Evolutionary conservation across 2,888 invertebrate genomes (phyloP).

Genomic region (Coremacera marginata): DNA sequence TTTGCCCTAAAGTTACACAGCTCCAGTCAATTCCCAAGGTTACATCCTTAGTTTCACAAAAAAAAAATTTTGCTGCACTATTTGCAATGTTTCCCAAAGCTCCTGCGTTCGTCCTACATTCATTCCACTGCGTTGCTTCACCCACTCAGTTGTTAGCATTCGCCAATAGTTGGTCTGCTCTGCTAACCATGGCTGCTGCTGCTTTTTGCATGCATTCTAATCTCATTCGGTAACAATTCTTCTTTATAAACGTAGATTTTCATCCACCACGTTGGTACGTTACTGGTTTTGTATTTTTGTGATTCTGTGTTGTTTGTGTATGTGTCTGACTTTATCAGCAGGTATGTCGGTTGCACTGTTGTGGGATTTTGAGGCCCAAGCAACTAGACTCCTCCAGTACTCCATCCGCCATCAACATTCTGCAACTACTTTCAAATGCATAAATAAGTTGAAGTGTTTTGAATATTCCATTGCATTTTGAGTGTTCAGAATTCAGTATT

Average conservation of each 20-base stretch:
- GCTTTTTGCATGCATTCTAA: background rate
- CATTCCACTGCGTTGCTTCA: background rate
- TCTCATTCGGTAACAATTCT: constrained; percentile 19
- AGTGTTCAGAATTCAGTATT: constrained; percentile 4
- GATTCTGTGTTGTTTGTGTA: background rate
- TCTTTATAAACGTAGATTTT: background rate
- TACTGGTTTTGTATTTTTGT: no score
- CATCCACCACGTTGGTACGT: background rate
- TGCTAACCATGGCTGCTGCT: background rate
- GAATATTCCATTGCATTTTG: constrained; percentile 55
- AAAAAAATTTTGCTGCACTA: background rate
- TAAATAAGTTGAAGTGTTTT: constrained; percentile 59
- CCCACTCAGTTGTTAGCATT: no score
- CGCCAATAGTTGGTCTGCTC: background rate
- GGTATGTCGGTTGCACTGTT: background rate
- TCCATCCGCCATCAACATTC: background rate
- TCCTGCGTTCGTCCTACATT: background rate
- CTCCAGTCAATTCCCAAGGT: background rate
- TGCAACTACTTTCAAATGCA: constrained; percentile 11
- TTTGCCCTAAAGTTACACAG: background rate
- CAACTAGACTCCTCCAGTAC: background rate
- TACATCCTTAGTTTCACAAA: background rate
- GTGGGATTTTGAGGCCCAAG: background rate
- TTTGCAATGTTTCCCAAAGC: background rate
- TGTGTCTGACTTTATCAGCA: background rate